phyloP scores from a whole-genome alignment of 2,113 vertebrate genomes.

The Nyctibius bracteatus region DNA sequence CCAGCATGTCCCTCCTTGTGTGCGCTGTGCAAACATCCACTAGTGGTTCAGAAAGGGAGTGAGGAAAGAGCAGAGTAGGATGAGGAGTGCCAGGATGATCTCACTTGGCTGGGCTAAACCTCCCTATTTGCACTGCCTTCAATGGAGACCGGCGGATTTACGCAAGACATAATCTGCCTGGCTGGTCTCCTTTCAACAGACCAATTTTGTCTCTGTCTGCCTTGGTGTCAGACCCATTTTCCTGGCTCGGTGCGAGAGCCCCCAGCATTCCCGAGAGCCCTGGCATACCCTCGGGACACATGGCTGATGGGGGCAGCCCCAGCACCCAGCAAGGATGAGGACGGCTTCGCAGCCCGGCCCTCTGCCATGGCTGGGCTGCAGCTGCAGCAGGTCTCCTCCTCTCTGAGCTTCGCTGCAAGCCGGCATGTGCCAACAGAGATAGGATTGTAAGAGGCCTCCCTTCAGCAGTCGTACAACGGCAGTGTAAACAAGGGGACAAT shows the following conservation, averaged over 20 bases:
- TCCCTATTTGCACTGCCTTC: neutral
- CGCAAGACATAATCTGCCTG: neutral
- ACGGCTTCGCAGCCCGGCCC: rapidly evolving
- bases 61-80: neutral
- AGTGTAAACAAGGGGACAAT: neutral
- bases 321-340: neutral
- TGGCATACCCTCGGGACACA: rapidly evolving
- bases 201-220: neutral
- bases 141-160: rapidly evolving
- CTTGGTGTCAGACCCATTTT: neutral
- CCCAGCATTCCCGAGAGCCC: too few relatives aligned
- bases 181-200: neutral
- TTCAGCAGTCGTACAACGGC: rapidly evolving
- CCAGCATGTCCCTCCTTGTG: rapidly evolving
- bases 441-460: neutral
- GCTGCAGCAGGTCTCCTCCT: neutral
- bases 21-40: neutral
- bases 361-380: rapidly evolving
- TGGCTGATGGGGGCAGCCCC: neutral
- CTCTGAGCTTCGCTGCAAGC: neutral
- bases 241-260: neutral
- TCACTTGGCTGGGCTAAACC: neutral
- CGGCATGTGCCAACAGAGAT: rapidly evolving
- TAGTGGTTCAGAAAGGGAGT: neutral
- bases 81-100: neutral